Evolutionary conservation across 2,888 invertebrate species (phyloP).

Genomic region (Drosophila austrosaltans): DNA sequence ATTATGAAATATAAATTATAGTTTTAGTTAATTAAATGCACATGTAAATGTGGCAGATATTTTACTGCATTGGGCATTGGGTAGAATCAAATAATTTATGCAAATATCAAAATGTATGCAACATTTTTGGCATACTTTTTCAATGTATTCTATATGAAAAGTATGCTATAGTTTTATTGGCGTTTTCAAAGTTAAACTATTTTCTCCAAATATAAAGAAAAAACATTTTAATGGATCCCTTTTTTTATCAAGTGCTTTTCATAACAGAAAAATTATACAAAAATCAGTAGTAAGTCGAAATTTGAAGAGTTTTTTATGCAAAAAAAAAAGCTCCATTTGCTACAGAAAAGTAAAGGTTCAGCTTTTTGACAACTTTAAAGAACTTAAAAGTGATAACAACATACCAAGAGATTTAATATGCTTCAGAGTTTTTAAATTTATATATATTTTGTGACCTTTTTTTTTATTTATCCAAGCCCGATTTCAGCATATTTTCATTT

Average conservation of each 20-base stretch:
- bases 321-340: no score
- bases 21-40: conserved; percentile 47
- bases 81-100: conserved; percentile 26
- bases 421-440: no score
- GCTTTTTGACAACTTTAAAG: no score
- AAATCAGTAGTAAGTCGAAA: no score
- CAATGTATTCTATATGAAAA: neutral
- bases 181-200: neutral
- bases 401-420: no score
- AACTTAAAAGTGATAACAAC: no score
- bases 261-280: no score
- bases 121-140: neutral
- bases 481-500: conserved; percentile 17
- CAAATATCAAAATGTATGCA: neutral
- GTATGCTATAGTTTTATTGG: neutral
- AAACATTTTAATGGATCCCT: no score
- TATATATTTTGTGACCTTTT: neutral
- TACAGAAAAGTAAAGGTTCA: no score
- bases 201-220: no score
- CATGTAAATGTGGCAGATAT: conserved; percentile 28
- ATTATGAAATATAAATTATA: conserved; percentile 53
- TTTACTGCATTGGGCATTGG: conserved; percentile 32
- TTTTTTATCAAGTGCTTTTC: no score
- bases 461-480: conserved; percentile 1
- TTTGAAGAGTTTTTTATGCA: no score